Percentiles rank a stretch among this genome's conserved stretches.
Conservation (phyloP, 53 echinoderm and acorn worm genomes). For the Crossaster papposus region DNA sequence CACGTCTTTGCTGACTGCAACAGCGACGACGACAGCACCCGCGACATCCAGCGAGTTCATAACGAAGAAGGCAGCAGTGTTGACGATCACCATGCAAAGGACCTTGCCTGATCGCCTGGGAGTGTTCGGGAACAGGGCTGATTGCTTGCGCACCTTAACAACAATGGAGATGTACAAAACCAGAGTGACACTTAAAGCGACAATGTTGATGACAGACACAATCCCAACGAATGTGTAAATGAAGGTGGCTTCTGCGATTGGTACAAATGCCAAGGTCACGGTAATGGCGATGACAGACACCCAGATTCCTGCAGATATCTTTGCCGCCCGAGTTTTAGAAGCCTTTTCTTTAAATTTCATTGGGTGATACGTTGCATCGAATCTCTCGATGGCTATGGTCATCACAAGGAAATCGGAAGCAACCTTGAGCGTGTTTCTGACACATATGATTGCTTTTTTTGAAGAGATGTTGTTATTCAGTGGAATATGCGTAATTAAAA, state of each 20-base stretch:
- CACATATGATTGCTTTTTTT: no score
- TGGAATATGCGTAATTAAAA: no score
- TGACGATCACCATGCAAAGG: background rate
- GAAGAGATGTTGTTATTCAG: no score
- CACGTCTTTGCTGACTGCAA: no score
- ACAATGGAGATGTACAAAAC: no score
- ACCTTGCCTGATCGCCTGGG: background rate
- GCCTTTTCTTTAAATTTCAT: background rate
- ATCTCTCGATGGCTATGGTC: background rate
- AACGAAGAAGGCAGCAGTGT: background rate
- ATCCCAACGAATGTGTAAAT: no score
- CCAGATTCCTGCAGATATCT: constrained; percentile 21
- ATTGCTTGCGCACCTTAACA: no score
- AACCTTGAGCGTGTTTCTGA: background rate
- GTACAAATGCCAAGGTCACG: background rate
- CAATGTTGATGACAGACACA: no score
- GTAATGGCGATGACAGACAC: background rate
- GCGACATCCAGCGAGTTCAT: no score
- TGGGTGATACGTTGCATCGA: background rate
- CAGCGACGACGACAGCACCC: no score
- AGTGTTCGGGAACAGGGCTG: background rate
- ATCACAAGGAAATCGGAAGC: background rate
- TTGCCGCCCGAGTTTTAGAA: background rate
- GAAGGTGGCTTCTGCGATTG: background rate
- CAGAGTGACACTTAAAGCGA: no score